Evolutionary conservation across 2,113 vertebrate genomes (phyloP).

Genomic region (Perca flavescens): DNA sequence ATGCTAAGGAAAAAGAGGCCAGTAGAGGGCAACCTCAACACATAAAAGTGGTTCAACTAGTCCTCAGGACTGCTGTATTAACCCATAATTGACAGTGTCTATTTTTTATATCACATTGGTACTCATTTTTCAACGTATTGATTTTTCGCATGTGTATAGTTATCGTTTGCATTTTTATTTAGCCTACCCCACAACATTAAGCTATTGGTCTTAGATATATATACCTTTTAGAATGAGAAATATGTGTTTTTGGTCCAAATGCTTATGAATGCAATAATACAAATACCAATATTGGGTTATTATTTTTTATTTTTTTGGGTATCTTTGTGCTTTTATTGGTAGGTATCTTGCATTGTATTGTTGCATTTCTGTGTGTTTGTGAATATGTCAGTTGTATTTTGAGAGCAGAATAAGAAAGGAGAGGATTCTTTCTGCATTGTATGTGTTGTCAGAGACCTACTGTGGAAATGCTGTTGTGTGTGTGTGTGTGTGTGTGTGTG

Average conservation of each 20-base stretch:
- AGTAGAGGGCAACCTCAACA: slow-evolving; percentile 76
- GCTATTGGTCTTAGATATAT: not conserved
- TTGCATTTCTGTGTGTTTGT: not conserved
- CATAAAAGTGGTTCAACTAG: not conserved
- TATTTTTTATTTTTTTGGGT: not conserved
- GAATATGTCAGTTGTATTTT: slow-evolving; percentile 35
- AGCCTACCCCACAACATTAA: not conserved
- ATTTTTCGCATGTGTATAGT: not conserved
- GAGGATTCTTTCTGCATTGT: slow-evolving; percentile 4
- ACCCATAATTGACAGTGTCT: not conserved
- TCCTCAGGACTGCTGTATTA: not conserved
- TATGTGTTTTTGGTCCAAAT: not conserved
- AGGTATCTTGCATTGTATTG: not conserved
- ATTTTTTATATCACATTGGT: not conserved
- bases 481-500: not conserved
- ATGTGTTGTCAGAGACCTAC: slow-evolving; percentile 27
- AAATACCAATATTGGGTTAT: not conserved
- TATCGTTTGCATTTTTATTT: not conserved
- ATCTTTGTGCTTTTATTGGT: slow-evolving; percentile 3
- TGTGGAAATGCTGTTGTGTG: slow-evolving; percentile 41
- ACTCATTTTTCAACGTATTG: not conserved
- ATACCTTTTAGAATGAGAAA: not conserved
- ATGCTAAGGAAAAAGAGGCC: slow-evolving; percentile 24
- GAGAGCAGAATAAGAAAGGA: slow-evolving; percentile 14
- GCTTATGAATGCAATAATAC: not conserved